phyloP scores from a whole-genome alignment of 2,113 vertebrate genomes.

The Stegastes partitus region DNA sequence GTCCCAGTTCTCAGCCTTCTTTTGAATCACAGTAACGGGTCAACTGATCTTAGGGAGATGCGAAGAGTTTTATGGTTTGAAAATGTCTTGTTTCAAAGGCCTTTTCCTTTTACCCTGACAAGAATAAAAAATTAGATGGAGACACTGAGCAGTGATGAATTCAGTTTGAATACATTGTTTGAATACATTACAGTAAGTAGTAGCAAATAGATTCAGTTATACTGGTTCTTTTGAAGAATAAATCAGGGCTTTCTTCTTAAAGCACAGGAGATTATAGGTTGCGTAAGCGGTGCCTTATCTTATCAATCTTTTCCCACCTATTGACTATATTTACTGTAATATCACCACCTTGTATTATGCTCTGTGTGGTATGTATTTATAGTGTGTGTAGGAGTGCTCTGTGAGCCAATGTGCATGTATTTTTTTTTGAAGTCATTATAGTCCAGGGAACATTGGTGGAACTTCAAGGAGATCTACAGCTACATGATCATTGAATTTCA shows the following conservation, averaged over 20 bases:
- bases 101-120: slow-evolving; percentile 28
- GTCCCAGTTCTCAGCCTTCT: neutral
- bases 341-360: slow-evolving; percentile 14
- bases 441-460: slow-evolving; percentile 25
- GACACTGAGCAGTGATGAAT: slow-evolving; percentile 27
- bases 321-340: slow-evolving; percentile 30
- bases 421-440: slow-evolving; percentile 29
- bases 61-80: slow-evolving; percentile 16
- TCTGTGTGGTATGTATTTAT: slow-evolving; percentile 25
- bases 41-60: slow-evolving; percentile 36
- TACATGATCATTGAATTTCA: slow-evolving; percentile 28
- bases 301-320: slow-evolving; percentile 22
- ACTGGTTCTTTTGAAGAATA: slow-evolving; percentile 14
- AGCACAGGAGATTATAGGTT: slow-evolving; percentile 19
- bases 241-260: neutral
- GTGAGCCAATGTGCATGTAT: neutral
- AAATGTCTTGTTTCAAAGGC: slow-evolving; percentile 48
- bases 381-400: slow-evolving; percentile 34
- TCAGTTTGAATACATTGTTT: slow-evolving; percentile 23
- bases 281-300: slow-evolving; percentile 27
- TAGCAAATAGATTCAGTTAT: slow-evolving; percentile 33
- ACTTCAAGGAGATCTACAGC: slow-evolving; percentile 3
- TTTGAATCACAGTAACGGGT: slow-evolving; percentile 34
- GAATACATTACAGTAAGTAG: slow-evolving; percentile 52
- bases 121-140: slow-evolving; percentile 49